Base-by-base conservation (phyloP, 23 tunicate species). In the Botrylloides violaceus region DNA sequence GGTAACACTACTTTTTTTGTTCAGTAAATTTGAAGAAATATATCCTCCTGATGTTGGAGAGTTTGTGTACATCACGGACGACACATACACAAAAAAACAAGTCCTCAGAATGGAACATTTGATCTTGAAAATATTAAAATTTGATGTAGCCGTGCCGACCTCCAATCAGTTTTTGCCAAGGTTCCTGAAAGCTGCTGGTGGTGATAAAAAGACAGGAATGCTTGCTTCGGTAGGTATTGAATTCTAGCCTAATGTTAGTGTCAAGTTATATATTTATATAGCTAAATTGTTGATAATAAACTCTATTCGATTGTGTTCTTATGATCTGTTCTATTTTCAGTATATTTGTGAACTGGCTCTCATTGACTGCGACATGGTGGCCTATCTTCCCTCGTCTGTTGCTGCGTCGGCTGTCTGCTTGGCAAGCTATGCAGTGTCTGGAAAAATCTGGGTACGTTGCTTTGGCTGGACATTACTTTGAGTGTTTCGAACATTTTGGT, bases 21-120 rank as follows among this genome's bases (percentile, higher is more conserved):
- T 12, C 64, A 93, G 98, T 53, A 93, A 93, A 81, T 81, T 86
- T 62, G 98, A 93, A 76, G 98, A 93, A 79, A 93, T 93, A 34
- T 93, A 93, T 65, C 94, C 98, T 3, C 98, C 94, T 33, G 94
- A 93, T 64, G 84, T 93, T 36, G 87, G 84, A 28, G 98, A 93
- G 58, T 93, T 86, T 63, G 98, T 93, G 26, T 93, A 81, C 79
- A 86, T 93, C 64, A 93, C 98, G 28, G 98, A 93, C 37, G 98
- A 93, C 35, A 93, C 98, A 28, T 93, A 93, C 85, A 81, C 88
- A 19, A 85, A 81, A 59, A 73, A 79, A 56, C 98, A 93, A 78
- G 94, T 93, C 12, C 79, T 93, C 1, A 78, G 85, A 35, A 93
- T 93, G 98, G 98, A 93, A 31, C 94, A 93, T 61, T 81, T 93